phyloP scores from a whole-genome alignment of 2,888 invertebrate genomes.

The Eristalis tenax region DNA sequence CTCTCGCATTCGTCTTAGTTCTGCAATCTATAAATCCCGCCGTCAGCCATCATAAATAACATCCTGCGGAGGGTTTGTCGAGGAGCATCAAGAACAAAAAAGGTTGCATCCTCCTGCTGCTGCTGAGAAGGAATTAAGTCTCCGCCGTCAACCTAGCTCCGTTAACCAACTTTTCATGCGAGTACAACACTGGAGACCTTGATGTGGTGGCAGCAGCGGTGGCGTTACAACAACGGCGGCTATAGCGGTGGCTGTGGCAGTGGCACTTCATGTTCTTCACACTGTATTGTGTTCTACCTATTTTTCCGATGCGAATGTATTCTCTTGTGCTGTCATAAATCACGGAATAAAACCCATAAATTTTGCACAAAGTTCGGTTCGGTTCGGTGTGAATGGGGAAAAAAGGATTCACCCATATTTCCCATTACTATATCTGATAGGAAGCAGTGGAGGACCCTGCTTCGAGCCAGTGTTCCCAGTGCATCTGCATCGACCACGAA shows the following conservation, averaged over 20 bases:
- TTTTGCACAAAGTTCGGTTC: constrained; percentile 54
- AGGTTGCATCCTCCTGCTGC: constrained; percentile 43
- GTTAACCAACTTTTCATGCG: constrained; percentile 51
- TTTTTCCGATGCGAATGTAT: constrained; percentile 66
- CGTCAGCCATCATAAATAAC: constrained; percentile 70
- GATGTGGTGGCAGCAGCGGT: constrained; percentile 30
- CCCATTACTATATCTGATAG: constrained; percentile 67
- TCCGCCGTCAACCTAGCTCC: constrained; percentile 34
- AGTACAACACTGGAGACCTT: constrained; percentile 56
- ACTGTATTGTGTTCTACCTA: constrained; percentile 64
- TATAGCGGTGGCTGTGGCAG: constrained; percentile 5
- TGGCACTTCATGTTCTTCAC: constrained; percentile 71
- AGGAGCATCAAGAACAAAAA: constrained; percentile 26
- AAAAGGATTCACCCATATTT: constrained; percentile 66
- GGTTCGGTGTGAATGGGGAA: constrained; percentile 45
- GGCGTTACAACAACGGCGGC: neutral
- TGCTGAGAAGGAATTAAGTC: constrained; percentile 31
- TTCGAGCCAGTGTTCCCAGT: constrained; percentile 25
- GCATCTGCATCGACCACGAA: constrained; percentile 42
- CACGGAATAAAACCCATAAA: constrained; percentile 71
- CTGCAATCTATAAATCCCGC: constrained; percentile 70
- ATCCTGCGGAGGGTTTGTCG: constrained; percentile 56
- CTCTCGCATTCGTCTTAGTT: constrained; percentile 65
- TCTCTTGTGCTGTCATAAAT: constrained; percentile 71
- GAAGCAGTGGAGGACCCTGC: constrained; percentile 61